Evolutionary conservation across 2,888 invertebrate species (phyloP), one percentile per base, ranked within the genome.

Genomic region (Steinernema scapterisci): DNA sequence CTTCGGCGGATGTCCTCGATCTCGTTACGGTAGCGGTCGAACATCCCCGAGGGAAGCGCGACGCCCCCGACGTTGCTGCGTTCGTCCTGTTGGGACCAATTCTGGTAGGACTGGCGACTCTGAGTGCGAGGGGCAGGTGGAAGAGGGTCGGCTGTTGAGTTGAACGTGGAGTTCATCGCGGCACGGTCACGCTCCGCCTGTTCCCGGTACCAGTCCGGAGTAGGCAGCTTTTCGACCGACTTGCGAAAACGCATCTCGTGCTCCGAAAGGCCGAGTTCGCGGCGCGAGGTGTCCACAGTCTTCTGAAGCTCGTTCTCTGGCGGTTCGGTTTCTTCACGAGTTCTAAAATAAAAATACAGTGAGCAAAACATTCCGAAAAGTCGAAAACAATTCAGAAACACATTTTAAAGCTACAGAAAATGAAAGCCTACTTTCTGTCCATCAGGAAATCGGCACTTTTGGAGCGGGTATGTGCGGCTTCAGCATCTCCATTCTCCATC

Each of bases 231-330:
- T 73, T 88, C 88, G 9, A 83, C 82, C 5, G 85, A 85, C 74
- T 87, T 87, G 45, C 85, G 78, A 82, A 86, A 87, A 51, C 88
- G 80, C 77, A 83, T 74, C 76, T 88, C 88, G 78, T 87, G 84
- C 74, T 87, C 87, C 16, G 84, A 82, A 38, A 83, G 75, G n/a
- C 54, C 71, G 63, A 63, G 63, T 11, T 63, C 63, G 31, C 63
- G 63, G n/a, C 27, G 63, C 31, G 63, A 63, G 27, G 46, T 43
- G 54, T 79, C 80, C 31, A 82, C 80, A n/a, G 83, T 80, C 79
- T 87, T 88, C 75, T 86, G 84, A 21, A 87, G 82, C 71, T 88
- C 82, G 73, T 87, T 87, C 77, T 87, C 87, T 5, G 87, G 87
- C 7, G 85, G 81, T 70, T 81, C 83, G 0, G 83, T 79, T 54